Conservation (phyloP, 1,140 invertebrate genomes). For the Drosophila parvula region DNA sequence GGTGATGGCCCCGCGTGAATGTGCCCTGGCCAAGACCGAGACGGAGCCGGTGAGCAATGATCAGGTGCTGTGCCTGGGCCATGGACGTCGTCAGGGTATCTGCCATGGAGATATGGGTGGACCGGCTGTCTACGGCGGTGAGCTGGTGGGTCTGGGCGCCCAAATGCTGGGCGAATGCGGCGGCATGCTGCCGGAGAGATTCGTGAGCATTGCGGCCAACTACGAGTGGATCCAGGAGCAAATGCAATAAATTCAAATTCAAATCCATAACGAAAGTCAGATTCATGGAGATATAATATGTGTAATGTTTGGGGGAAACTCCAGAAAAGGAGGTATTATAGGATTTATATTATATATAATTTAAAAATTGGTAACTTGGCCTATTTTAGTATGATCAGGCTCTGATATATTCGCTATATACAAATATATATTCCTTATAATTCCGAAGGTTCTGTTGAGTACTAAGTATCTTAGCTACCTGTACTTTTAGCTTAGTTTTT, state of each 20-base stretch:
- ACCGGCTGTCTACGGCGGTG: constrained; percentile 59
- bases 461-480: too few species aligned
- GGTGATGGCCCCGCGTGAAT: constrained; percentile 30
- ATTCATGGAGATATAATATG: not conserved
- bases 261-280: not conserved
- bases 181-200: constrained; percentile 66
- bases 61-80: constrained; percentile 67
- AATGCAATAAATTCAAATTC: constrained; percentile 56
- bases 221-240: constrained; percentile 68
- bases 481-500: too few species aligned
- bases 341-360: too few species aligned
- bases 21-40: constrained; percentile 24
- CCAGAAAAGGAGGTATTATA: too few species aligned
- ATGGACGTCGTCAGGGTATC: constrained; percentile 63
- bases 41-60: constrained; percentile 21
- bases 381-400: too few species aligned
- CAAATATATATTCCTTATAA: too few species aligned
- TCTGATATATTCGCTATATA: too few species aligned
- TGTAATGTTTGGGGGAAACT: not conserved
- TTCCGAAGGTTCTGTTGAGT: too few species aligned
- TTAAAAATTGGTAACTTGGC: too few species aligned
- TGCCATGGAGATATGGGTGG: constrained; percentile 71
- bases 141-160: constrained; percentile 66
- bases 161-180: constrained; percentile 67
- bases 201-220: constrained; percentile 65